Evolutionary conservation across 1,140 invertebrate genomes (phyloP), one percentile per base, ranked within the genome.

Genomic region (Pseudobourletiella spinata): DNA sequence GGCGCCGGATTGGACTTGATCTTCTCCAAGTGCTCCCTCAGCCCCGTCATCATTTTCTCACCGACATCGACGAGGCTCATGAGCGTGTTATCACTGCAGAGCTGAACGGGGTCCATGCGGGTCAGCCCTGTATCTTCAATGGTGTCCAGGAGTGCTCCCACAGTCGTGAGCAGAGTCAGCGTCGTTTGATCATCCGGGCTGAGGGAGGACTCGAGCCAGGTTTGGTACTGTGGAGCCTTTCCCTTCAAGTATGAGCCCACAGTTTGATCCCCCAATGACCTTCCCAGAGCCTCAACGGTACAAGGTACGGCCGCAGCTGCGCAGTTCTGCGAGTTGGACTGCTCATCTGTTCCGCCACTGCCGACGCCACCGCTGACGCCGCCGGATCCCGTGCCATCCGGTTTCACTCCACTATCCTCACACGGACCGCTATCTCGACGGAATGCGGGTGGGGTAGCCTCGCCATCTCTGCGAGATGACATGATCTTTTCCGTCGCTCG

Each of bases 111-210:
- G 29, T 55, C 52, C 52, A 55, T 55, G 30, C 26, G 28, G 4
- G 32, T 35, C n/a, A 55, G 52, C n/a, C 52, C 52, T 14, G 52
- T 55, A 8, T 30, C 52, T 22, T 55, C 52, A 22, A 55, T 55
- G 3, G 52, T 32, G 29, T 55, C 52, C 52, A 55, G 18, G 18
- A 55, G 52, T 15, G 4, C 25, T 11, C 52, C 52, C 20, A 55
- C 32, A 3, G 52, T 55, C 20, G 52, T 55, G 52, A 55, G 52
- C 4, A 55, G 29, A 4, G 3, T 32, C 14, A 55, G 52, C 2
- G 52, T 55, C 2, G 8, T 32, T 24, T 55, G 28, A 35, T 55
- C 52, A 39, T 55, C 52, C 6, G 48, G 22, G 48, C 25, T 26
- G 3, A 51, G 24, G 4, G 24, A 14, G 22, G 11, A 11, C 2